Percentiles rank a stretch among this genome's conserved stretches.
phyloP scores from a whole-genome alignment of 2,113 vertebrate genomes.

The Myotis yumanensis region DNA sequence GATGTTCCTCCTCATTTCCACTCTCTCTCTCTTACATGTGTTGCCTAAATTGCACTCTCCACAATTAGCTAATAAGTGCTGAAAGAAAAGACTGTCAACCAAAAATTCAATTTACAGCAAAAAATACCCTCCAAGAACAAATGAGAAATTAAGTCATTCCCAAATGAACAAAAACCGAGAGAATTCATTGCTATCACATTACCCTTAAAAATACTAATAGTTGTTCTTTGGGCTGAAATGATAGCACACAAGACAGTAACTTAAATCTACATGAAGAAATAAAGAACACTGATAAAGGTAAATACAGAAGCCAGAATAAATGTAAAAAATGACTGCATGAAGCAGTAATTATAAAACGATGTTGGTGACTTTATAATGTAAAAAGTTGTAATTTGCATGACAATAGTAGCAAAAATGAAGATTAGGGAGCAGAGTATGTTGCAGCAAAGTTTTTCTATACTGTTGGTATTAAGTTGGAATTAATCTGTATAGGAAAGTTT shows the following conservation, averaged over 20 bases:
- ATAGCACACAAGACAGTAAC: background rate
- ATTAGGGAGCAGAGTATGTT: background rate
- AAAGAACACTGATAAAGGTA: background rate
- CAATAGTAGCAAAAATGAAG: background rate
- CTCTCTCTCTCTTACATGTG: background rate
- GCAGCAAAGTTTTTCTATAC: no score
- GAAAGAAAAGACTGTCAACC: background rate
- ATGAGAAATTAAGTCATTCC: background rate
- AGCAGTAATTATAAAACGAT: background rate
- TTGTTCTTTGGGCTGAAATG: background rate
- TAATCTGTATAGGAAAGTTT: background rate
- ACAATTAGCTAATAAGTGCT: background rate
- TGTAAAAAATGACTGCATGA: background rate
- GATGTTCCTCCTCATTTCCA: background rate
- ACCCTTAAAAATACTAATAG: background rate
- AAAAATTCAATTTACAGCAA: background rate
- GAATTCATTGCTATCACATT: background rate
- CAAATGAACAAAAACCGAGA: background rate
- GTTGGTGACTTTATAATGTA: background rate
- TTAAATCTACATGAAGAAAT: background rate
- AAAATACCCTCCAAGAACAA: background rate
- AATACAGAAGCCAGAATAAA: background rate
- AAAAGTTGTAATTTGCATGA: background rate
- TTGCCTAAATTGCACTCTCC: background rate
- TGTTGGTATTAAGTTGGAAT: background rate